These are phyloP conservation scores for Amazonetta brasiliensis DNA, from an alignment of 2,797 vertebrate species.

Conservation along the genomic window DNA sequence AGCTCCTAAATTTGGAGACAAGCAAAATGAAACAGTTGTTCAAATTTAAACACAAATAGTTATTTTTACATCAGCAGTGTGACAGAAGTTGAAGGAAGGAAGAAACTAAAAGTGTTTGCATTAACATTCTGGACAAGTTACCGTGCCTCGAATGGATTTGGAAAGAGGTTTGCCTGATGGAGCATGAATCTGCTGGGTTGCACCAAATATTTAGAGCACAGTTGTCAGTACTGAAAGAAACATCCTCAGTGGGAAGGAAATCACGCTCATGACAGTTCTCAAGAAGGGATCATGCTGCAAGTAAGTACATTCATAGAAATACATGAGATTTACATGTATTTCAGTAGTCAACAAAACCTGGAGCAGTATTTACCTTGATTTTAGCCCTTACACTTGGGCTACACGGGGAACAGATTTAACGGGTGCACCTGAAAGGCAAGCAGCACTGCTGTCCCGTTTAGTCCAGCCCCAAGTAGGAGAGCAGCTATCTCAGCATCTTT, in stretches of 20 bases:
- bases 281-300: not conserved
- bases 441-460: not conserved
- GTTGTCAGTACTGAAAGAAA: not conserved
- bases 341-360: not conserved
- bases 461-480: not conserved
- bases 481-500: not conserved
- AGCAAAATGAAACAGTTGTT: not conserved
- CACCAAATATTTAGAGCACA: not conserved
- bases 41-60: not conserved
- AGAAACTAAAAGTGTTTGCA: not conserved
- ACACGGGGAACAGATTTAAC: not conserved
- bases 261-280: not conserved
- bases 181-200: not conserved
- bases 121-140: not conserved
- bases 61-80: not conserved
- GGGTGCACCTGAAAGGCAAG: not conserved
- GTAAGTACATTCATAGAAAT: not conserved
- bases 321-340: not conserved
- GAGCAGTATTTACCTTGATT: not conserved
- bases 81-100: not conserved
- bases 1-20: not conserved
- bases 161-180: not conserved
- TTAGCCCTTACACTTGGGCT: not conserved
- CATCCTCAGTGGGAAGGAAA: not conserved
- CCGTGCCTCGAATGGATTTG: accelerated